Base-by-base conservation (phyloP, 1,140 invertebrate species). In the Diprion similis region DNA sequence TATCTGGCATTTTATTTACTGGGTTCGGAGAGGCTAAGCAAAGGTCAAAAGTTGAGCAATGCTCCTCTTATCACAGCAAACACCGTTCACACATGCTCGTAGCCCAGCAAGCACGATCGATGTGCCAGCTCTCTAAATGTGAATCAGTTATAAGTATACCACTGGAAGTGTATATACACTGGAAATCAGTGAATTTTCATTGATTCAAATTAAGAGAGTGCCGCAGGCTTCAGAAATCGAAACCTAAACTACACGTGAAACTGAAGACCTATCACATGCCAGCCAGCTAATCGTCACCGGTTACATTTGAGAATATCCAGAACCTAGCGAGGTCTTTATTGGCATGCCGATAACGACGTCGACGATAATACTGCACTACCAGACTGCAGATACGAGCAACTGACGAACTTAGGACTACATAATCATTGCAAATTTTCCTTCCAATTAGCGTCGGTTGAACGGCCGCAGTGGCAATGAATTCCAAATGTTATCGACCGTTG, bases 41-140 rank as follows among this genome's bases (percentile, higher is more conserved):
- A 81, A 83, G 82, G 81, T 83, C 81, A 83, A 75, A 81, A 82
- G 82, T 83, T 82, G 77, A 83, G 81, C 78, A 83, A 81, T 75
- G 69, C 64, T 78, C 71, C 71, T 65, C 71, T 82, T 83, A 83
- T 83, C 82, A 77, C 72, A 81, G 77, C 75, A 82, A 83, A 82
- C 74, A 82, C 72, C 65, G 72, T 59, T 73, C 10, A 8, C 51
- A 59, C 11, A 59, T 59, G 51, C n/a, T 13, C n/a, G 51, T 9
- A 59, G 51, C 11, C 51, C 51, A 59, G 51, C 51, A 17, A 59
- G 51, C 51, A 17, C n/a, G 9, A 59, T 59, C 51, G 51, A 13
- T 15, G 9, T 59, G n/a, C 2, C 24, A 3, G 24, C 24, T 37
- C 24, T 37, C 24, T 37, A 37, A 37, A 1, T 37, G 24, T 37